Base-by-base conservation (phyloP, 2,113 vertebrate species). In the Megaceryle maxima region DNA sequence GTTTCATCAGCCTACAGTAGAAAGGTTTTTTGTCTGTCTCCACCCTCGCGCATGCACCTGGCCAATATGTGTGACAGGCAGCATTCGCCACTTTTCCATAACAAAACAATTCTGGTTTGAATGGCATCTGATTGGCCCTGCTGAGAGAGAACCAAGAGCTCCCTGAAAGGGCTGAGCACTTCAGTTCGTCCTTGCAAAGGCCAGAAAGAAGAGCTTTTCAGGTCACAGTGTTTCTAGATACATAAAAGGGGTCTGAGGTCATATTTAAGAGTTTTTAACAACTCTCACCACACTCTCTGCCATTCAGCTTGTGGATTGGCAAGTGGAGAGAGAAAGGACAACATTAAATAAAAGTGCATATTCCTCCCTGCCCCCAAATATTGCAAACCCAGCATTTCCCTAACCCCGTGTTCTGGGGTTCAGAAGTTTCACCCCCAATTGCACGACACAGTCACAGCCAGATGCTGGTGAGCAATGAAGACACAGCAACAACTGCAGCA, bases 51-150 rank as follows among this genome's bases (percentile, higher is more conserved):
- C 43, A 16, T 81, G 56, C 68, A 78, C 37, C 66, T 79, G 64
- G 73, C 28, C 68, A 48, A 43, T 18, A 25, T 43, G 18, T 0
- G 2, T 37, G 70, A 87, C 16, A 69, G 82, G 55, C 79, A 81
- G 92, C 43, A 76, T 33, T 79, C 80, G 62, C 73, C 86, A 44
- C 35, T 87, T 33, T 44, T n/a, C 83, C 50, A 3, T 6, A 83
- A 7, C 90, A 51, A 74, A 68, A 51, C 56, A 69, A 7, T 1
- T 26, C 33, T 63, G 48, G 43, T 74, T 72, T 92, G 83, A 90
- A 94, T 96, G 86, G 83, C 69, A 90, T 51, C 66, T 95, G 83
- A 94, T 88, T 86, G 79, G 92, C 75, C 70, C 60, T 24, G 63
- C 83, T 81, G 93, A 88, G 93, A 83, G 59, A 78, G 66, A 83